These are phyloP conservation scores for Acropora yongei DNA, from an alignment of 64 coral and sea anemone species.

Conservation along the genomic window DNA sequence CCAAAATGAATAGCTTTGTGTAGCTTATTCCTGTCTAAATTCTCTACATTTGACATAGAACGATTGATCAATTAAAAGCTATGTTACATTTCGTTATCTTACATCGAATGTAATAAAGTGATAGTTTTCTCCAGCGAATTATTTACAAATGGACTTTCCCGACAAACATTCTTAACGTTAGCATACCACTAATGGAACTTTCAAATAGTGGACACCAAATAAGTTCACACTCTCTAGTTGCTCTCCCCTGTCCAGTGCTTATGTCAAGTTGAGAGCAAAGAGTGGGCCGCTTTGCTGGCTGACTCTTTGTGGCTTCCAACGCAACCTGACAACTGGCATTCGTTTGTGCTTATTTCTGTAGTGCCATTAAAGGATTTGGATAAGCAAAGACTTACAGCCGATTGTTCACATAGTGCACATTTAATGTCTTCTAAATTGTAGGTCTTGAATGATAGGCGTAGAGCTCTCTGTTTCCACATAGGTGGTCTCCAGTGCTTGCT, in stretches of 20 bases:
- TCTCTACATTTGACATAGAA: too few species aligned
- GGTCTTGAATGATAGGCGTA: conserved; percentile 48
- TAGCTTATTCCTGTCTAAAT: too few species aligned
- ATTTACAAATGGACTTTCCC: conserved; percentile 36
- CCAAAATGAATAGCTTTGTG: too few species aligned
- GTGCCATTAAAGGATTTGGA: conserved; percentile 24
- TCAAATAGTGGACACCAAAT: conserved; percentile 50
- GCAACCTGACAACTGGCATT: not conserved
- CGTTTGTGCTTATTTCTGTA: not conserved
- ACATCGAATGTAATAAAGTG: too few species aligned
- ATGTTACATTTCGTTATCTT: too few species aligned
- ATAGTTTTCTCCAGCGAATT: not conserved
- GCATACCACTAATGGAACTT: conserved; percentile 16
- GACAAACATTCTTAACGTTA: conserved; percentile 38
- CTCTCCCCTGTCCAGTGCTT: conserved; percentile 43
- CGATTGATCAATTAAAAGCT: too few species aligned
- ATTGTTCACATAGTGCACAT: conserved; percentile 30
- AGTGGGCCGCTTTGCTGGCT: not conserved
- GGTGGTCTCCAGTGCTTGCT: conserved; percentile 43
- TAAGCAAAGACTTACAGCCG: not conserved
- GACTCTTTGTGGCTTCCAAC: conserved; percentile 42
- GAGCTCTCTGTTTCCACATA: conserved; percentile 38
- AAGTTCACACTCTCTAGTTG: conserved; percentile 55
- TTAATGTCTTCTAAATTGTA: conserved; percentile 27
- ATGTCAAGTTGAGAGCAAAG: conserved; percentile 11